Evolutionary conservation across 2,797 vertebrate species (phyloP).

Genomic region (Borostomias antarcticus): DNA sequence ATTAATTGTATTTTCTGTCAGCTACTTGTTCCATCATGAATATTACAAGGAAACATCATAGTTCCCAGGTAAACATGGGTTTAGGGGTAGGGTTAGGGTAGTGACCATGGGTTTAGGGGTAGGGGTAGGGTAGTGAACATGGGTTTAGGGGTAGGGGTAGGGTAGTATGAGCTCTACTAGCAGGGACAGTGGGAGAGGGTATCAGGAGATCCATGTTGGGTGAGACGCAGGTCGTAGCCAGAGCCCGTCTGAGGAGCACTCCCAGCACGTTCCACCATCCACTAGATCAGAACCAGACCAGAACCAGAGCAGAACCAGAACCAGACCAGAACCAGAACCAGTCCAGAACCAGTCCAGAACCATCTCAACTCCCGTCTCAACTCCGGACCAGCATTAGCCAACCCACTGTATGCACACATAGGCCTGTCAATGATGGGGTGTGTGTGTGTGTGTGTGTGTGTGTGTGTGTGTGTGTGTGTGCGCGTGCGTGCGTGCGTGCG

Average conservation of each 20-base stretch:
- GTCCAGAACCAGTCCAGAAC: neutral
- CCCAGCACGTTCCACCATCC: no score
- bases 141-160: no score
- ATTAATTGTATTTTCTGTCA: constrained; percentile 28
- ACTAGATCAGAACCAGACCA: no score
- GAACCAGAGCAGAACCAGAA: no score
- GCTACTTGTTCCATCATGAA: constrained; percentile 29
- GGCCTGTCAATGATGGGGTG: no score
- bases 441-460: no score
- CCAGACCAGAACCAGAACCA: no score
- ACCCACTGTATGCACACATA: no score
- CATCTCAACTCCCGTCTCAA: no score
- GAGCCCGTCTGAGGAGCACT: neutral
- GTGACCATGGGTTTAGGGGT: constrained; percentile 11
- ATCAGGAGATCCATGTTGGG: constrained; percentile 13
- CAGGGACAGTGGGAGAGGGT: neutral
- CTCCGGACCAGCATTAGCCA: no score
- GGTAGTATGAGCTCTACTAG: constrained; percentile 20
- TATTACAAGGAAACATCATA: constrained; percentile 21
- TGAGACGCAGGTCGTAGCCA: constrained; percentile 22
- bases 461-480: neutral
- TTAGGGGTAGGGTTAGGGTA: constrained; percentile 41
- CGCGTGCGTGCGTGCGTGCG: neutral
- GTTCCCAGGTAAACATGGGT: constrained; percentile 52
- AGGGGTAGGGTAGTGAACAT: no score